These are phyloP conservation scores for Naja naja DNA, from an alignment of 2,113 vertebrate species.

Conservation along the genomic window DNA sequence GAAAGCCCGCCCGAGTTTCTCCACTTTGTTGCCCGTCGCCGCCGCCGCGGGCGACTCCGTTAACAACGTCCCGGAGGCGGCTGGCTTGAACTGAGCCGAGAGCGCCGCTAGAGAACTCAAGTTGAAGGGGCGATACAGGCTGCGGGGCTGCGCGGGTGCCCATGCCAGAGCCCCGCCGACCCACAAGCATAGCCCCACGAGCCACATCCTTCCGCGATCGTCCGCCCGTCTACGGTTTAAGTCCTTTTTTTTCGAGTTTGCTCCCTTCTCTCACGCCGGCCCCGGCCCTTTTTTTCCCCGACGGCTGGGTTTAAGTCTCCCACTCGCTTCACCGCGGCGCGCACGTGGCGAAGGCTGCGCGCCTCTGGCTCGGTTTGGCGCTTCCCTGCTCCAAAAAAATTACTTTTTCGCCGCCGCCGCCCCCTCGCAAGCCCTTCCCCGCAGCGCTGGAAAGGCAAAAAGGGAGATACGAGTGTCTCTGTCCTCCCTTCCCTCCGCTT, in stretches of 20 bases:
- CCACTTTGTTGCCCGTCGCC: slow-evolving; percentile 80
- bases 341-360: slow-evolving; percentile 18
- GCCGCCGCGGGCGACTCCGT: slow-evolving; percentile 38
- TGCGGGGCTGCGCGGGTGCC: slow-evolving; percentile 49
- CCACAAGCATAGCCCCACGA: slow-evolving; percentile 67
- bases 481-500: slow-evolving; percentile 19
- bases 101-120: slow-evolving; percentile 50
- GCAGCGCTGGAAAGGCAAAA: slow-evolving; percentile 57
- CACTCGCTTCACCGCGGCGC: not conserved
- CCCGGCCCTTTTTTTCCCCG: not conserved
- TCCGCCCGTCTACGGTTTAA: slow-evolving; percentile 27
- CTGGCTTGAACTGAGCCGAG: slow-evolving; percentile 1
- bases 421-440: slow-evolving; percentile 42
- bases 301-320: not conserved
- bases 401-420: not conserved
- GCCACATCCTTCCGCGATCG: slow-evolving; percentile 62
- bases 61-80: not conserved
- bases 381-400: not conserved
- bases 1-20: slow-evolving; percentile 87
- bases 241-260: slow-evolving; percentile 12
- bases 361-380: not conserved
- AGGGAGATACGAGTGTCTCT: not conserved
- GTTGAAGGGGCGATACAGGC: slow-evolving; percentile 29
- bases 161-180: slow-evolving; percentile 59
- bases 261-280: not conserved